These are phyloP conservation scores for Echinarachnius parma DNA, from an alignment of 53 echinoderm and acorn worm species.

Conservation along the genomic window DNA sequence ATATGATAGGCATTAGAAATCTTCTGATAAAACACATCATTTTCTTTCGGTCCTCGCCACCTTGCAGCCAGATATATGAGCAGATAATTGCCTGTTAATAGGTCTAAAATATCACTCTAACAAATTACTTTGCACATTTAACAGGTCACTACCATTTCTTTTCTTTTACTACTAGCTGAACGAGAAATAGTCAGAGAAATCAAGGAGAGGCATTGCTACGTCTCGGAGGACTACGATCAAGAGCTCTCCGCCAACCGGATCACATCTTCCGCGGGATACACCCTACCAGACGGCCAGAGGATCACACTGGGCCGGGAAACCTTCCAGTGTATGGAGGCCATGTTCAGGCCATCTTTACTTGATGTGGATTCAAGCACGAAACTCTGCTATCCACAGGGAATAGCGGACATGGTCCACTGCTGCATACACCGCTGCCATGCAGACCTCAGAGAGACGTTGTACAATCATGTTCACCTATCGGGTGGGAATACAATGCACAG, in stretches of 20 bases:
- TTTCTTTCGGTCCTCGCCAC: too few species aligned
- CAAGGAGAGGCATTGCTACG: slow-evolving; percentile 39
- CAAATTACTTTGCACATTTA: too few species aligned
- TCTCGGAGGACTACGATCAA: slow-evolving; percentile 22
- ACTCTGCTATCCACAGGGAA: background rate
- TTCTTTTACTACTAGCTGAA: too few species aligned
- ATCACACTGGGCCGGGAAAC: slow-evolving; percentile 9
- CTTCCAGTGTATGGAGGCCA: slow-evolving; percentile 40
- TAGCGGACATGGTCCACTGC: slow-evolving; percentile 12
- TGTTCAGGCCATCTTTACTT: slow-evolving; percentile 24
- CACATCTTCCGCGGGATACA: background rate
- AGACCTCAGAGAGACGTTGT: background rate
- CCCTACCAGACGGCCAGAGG: slow-evolving; percentile 36
- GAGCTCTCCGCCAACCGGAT: background rate
- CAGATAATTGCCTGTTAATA: too few species aligned
- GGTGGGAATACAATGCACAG: slow-evolving; percentile 33
- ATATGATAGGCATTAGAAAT: too few species aligned
- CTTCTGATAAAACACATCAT: too few species aligned
- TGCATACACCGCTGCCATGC: background rate
- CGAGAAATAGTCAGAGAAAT: slow-evolving; percentile 40
- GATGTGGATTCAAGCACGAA: background rate
- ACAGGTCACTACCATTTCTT: too few species aligned
- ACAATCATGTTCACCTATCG: background rate
- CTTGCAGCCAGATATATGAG: too few species aligned
- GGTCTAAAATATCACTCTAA: too few species aligned